Evolutionary conservation across 2,888 invertebrate genomes (phyloP), one percentile per base, ranked within the genome.

Genomic region (Sisyra nigra): DNA sequence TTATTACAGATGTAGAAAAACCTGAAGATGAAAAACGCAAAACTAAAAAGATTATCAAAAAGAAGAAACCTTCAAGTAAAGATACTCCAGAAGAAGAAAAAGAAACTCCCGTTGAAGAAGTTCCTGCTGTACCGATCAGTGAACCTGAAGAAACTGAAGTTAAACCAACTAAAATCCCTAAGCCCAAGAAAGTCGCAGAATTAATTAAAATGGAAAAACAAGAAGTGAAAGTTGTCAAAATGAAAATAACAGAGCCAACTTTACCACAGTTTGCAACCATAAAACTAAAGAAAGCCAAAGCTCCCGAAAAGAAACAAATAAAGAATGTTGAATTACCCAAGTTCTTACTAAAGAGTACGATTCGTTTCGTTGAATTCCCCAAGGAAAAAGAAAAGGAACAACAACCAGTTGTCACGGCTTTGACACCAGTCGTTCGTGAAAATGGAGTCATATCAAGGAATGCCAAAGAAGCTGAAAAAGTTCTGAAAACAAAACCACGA

Each of bases 281-380:
- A 2, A 81, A 82, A 62, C 61, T 84, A 4, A 80, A 55, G 37
- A 61, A 60, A 48, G 55, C 59, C 5, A 60, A 58, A 47, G 46
- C 51, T 19, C 47, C 53, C 10, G 48, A 52, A 36, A 56, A 55
- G 44, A 58, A 57, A 50, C 58, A 57, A 48, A 48, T 45, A 5
- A 51, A 53, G 43, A 46, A 46, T 41, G 53, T 48, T 1, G 55
- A 53, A 48, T 59, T 82, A 44, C 81, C 79, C 1, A 80, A 77
- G 57, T 67, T 80, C 41, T 68, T 77, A 54, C 61, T 85, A 1
- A 80, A 80, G 54, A 83, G 83, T 56, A 69, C 78, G 49, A 78
- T 84, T n/a, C 67, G 63, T 34, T 68, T 69, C 50, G 58, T 67
- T 2, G 63, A 65, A 41, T 67, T 67, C 48, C 63, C 65, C 33